Evolutionary conservation across 2,888 invertebrate genomes (phyloP), one percentile per base, ranked within the genome.

Genomic region (Heliconius hortense): DNA sequence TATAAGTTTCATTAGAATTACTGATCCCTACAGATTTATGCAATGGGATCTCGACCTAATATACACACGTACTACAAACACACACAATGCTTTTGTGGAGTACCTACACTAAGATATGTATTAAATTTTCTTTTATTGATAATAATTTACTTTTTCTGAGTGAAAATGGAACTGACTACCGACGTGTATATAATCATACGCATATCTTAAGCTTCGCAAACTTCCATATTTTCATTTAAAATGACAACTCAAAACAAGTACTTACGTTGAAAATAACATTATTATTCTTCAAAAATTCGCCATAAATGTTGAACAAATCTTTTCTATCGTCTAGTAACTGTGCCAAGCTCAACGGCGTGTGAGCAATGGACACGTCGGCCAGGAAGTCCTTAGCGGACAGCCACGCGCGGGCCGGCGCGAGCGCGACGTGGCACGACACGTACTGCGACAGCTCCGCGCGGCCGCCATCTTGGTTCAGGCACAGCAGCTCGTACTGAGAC

Each of bases 301-400:
- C 96, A 82, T 96, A 96, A 71, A 96, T 93, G 78, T 95, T 95
- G 83, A 96, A 95, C 11, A 96, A 88, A 80, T 96, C 95, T 0
- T 94, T 95, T 78, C 94, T 93, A 26, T 93, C 87, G 31, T 94
- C 91, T 81, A 95, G 94, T 5, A 95, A 84, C 13, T 94, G 85
- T 7, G 95, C 95, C 8, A 95, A 90, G 66, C 95, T 94, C 60
- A 96, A 83, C 24, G 96, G 91, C 1, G 95, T 95, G 83, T 96
- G 95, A 8, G 95, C 95, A 74, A 96, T 94, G 77, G 96, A 96
- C n/a, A 96, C 95, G 62, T 95, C 91, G 0, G 94, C 90, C 7
- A 94, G 88, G 79, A 88, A 88, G 74, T 91, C 89, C 79, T 94
- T 95, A 18, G 91, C 90, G 0, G 93, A 91, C 4, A 95, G 80